Evolutionary conservation across 2,113 vertebrate genomes (phyloP), one percentile per base, ranked within the genome.

Genomic region (Heliornis fulica): DNA sequence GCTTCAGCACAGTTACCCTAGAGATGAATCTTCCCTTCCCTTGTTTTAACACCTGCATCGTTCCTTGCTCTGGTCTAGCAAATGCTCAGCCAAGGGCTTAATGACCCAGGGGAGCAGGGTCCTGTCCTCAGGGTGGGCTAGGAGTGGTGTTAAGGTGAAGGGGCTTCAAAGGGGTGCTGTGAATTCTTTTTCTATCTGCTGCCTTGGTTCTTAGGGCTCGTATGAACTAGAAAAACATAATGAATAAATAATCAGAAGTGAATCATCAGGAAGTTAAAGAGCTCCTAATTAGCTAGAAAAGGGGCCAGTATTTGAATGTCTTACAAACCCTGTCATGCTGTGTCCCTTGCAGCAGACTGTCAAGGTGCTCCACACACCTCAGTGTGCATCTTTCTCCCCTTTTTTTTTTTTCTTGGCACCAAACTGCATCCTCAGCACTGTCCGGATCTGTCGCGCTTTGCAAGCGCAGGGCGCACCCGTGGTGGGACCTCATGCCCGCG

Each of bases 401-500:
- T 74, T 80, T 50, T 34, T 17, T 38, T 74, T 80, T 50, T 34
- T 17, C 38, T 63, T 86, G 79, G 38, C 19, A 38, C 71, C 54
- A 53, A 74, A 78, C 10, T 2, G 2, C 34, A 31, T 38, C 43
- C 76, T 83, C 69, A 54, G 65, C 63, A 36, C 31, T 15, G 38
- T 3, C 50, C 51, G 7, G 26, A 11, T 60, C 81, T 71, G 83
- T 36, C 66, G 0, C 5, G 2, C 57, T 38, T 31, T 14, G 10
- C 40, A 7, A 36, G 5, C 0, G 1, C 16, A n/a, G 69, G 28
- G 14, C 70, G 31, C 0, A 0, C 34, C 61, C 48, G 38, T 34
- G 25, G 0, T 20, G 79, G 54, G 18, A 45, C 32, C 4, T 0
- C 1, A 1, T 13, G 31, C 46, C 13, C 1, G 1, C 56, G 23